Percentiles rank a stretch among this genome's conserved stretches.
Evolutionary conservation across 1,140 invertebrate genomes (phyloP).

Genomic region (Nephotettix cincticeps): DNA sequence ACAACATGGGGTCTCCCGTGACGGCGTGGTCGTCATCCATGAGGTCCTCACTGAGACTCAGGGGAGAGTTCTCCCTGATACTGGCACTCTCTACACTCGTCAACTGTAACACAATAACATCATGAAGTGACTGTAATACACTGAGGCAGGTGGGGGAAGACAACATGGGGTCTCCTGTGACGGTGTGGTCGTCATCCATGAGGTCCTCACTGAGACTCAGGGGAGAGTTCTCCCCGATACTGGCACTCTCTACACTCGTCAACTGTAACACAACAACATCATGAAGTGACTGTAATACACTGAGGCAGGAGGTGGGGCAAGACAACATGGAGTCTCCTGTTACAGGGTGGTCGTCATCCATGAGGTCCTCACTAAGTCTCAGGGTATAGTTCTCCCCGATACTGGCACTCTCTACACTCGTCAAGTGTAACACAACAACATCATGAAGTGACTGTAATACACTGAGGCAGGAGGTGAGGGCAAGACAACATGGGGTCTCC

Average conservation of each 20-base stretch:
- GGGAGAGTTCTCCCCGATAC: background rate
- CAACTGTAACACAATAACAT: no score
- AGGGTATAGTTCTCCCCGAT: background rate
- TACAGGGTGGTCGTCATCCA: conserved; percentile 22
- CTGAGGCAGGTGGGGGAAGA: background rate
- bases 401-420: no score
- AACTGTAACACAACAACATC: no score
- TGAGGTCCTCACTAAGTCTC: conserved; percentile 4
- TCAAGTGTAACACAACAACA: no score
- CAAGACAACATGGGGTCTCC: conserved; percentile 24
- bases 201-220: conserved; percentile 20
- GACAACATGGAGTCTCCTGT: conserved; percentile 12
- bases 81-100: no score
- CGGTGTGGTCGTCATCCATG: conserved; percentile 28
- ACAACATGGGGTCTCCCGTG: conserved; percentile 23
- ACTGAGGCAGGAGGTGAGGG: background rate
- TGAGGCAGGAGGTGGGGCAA: background rate
- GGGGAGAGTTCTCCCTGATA: background rate
- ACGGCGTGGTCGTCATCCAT: conserved; percentile 29
- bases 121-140: no score
- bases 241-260: no score
- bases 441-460: no score
- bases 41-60: conserved; percentile 20
- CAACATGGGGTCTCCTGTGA: conserved; percentile 27
- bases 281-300: no score